Percentiles rank a stretch among this genome's conserved stretches.
These are phyloP conservation scores for Larimichthys polyactis DNA, from an alignment of 2,113 vertebrate genomes.

Conservation along the genomic window DNA sequence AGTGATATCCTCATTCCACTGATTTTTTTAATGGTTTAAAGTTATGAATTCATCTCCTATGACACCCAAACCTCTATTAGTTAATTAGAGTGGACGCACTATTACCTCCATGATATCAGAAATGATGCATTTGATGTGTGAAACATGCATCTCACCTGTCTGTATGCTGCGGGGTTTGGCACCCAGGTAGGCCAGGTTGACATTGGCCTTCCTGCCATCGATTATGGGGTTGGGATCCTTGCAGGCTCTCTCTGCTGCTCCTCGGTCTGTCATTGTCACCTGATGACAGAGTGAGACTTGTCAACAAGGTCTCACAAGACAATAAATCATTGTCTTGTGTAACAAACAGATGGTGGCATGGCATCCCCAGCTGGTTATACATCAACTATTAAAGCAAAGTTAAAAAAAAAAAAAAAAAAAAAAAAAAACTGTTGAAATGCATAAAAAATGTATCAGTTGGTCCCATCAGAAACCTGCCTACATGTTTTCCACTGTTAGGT, in stretches of 20 bases:
- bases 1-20: too few relatives aligned
- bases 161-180: slow-evolving; percentile 97
- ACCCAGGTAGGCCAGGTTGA: slow-evolving; percentile 96
- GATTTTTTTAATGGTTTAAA: too few relatives aligned
- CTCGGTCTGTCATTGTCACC: slow-evolving; percentile 97
- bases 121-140: not conserved
- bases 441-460: not conserved
- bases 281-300: slow-evolving; percentile 62
- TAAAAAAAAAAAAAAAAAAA: not conserved
- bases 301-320: not conserved
- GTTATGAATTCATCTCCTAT: too few relatives aligned
- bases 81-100: too few relatives aligned
- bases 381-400: not conserved
- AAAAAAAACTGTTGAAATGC: not conserved
- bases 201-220: slow-evolving; percentile 96
- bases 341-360: not conserved
- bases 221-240: slow-evolving; percentile 99
- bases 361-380: not conserved
- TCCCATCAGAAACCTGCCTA: slow-evolving; percentile 6
- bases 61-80: too few relatives aligned
- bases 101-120: too few relatives aligned
- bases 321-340: not conserved
- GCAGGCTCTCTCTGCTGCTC: slow-evolving; percentile 93
- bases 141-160: slow-evolving; percentile 86
- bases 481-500: slow-evolving; percentile 29